These are phyloP conservation scores for Sciurus vulgaris DNA, from an alignment of 2,797 vertebrate species.

Conservation along the genomic window DNA sequence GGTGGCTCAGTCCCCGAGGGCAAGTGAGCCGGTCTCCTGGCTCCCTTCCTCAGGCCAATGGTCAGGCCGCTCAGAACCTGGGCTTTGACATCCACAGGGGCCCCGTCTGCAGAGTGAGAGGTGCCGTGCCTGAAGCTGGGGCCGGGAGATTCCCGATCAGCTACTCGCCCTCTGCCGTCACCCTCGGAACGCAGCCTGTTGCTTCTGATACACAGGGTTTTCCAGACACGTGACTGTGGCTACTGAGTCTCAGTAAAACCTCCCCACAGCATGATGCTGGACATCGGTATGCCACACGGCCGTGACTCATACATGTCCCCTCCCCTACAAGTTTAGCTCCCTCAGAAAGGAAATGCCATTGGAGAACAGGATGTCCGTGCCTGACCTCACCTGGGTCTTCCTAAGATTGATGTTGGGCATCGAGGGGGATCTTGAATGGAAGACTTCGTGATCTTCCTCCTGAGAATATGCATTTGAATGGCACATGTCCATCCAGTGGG, in stretches of 20 bases:
- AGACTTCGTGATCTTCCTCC: not conserved
- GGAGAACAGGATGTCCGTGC: accelerated
- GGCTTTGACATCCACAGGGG: not conserved
- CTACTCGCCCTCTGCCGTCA: not conserved
- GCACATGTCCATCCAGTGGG: accelerated
- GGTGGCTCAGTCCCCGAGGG: not conserved
- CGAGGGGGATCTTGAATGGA: accelerated
- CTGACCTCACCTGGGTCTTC: accelerated
- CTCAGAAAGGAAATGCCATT: not conserved
- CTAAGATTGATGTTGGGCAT: accelerated
- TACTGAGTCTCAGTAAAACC: not conserved
- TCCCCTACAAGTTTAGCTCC: accelerated
- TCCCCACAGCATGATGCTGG: accelerated
- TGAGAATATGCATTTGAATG: not conserved
- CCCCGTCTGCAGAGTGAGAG: not conserved
- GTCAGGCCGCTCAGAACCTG: no score
- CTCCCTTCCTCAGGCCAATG: no score
- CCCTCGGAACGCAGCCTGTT: not conserved
- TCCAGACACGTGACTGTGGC: not conserved
- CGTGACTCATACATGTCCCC: accelerated
- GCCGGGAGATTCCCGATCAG: not conserved
- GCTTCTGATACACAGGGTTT: not conserved
- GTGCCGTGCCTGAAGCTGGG: accelerated
- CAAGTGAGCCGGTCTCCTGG: not conserved
- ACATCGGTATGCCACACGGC: accelerated